Evolutionary conservation across 2,113 vertebrate species (phyloP).

Genomic region (Stercorarius parasiticus): DNA sequence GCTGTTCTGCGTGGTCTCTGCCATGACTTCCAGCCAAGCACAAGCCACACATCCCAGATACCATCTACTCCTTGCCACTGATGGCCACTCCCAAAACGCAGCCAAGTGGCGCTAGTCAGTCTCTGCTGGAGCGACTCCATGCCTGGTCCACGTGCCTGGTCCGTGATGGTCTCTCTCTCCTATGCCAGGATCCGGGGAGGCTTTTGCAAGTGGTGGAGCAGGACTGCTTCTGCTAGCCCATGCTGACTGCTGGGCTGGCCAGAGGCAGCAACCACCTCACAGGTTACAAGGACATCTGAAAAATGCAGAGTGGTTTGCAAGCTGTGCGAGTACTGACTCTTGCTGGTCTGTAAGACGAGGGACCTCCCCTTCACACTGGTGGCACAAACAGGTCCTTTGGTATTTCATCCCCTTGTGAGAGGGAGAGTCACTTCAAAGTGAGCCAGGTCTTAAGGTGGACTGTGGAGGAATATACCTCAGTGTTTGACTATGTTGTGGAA

Average conservation of each 20-base stretch:
- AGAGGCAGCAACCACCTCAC: not conserved
- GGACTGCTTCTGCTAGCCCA: not conserved
- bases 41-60: not conserved
- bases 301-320: not conserved
- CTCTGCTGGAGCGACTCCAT: not conserved
- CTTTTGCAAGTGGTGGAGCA: not conserved
- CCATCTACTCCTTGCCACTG: not conserved
- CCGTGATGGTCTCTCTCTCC: not conserved
- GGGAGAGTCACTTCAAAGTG: not conserved
- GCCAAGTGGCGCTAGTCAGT: not conserved
- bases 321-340: not conserved
- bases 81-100: not conserved
- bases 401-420: not conserved
- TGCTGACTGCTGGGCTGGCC: not conserved
- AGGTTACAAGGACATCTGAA: not conserved
- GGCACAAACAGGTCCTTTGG: not conserved
- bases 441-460: not conserved
- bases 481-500: not conserved
- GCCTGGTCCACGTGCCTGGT: not conserved
- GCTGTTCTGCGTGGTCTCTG: not conserved
- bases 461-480: not conserved
- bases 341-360: fast-evolving
- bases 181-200: not conserved
- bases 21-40: not conserved
- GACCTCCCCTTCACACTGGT: not conserved